These are phyloP conservation scores for Brevimyrus niger DNA, from an alignment of 2,113 vertebrate genomes.

Conservation along the genomic window DNA sequence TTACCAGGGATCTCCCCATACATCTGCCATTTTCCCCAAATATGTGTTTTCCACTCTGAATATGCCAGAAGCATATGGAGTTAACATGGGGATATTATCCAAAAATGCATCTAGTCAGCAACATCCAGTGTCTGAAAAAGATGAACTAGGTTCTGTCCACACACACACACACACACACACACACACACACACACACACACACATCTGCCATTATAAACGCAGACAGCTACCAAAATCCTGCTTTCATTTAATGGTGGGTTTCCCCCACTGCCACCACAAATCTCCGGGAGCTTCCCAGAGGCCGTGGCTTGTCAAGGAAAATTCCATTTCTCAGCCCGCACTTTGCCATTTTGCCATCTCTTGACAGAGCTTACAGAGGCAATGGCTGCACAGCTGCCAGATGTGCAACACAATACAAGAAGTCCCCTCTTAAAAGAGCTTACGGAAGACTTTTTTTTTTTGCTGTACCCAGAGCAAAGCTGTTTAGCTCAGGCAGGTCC, in stretches of 20 bases:
- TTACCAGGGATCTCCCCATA: background rate
- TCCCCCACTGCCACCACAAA: constrained; percentile 40
- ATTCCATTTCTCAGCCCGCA: constrained; percentile 68
- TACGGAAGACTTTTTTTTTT: constrained; percentile 62
- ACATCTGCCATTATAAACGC: constrained; percentile 62
- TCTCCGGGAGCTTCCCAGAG: constrained; percentile 54
- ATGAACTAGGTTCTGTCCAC: constrained; percentile 56
- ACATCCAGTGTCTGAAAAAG: constrained; percentile 32
- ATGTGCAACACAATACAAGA: constrained; percentile 58
- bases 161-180: constrained; percentile 70
- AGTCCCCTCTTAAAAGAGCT: constrained; percentile 73
- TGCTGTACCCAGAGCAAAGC: constrained; percentile 59
- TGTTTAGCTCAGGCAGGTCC: constrained; percentile 71
- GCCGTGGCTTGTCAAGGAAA: constrained; percentile 52
- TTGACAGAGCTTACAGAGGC: constrained; percentile 62
- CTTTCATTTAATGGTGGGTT: constrained; percentile 53
- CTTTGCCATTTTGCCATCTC: constrained; percentile 79
- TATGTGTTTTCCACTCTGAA: background rate
- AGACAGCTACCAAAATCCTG: constrained; percentile 59
- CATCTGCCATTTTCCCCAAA: background rate
- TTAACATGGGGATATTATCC: background rate
- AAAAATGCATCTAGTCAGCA: background rate
- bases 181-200: constrained; percentile 62
- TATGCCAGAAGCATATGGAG: background rate
- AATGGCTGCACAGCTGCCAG: constrained; percentile 62